Conservation (phyloP, 2,797 vertebrate species). For the Buceros bicornis region DNA sequence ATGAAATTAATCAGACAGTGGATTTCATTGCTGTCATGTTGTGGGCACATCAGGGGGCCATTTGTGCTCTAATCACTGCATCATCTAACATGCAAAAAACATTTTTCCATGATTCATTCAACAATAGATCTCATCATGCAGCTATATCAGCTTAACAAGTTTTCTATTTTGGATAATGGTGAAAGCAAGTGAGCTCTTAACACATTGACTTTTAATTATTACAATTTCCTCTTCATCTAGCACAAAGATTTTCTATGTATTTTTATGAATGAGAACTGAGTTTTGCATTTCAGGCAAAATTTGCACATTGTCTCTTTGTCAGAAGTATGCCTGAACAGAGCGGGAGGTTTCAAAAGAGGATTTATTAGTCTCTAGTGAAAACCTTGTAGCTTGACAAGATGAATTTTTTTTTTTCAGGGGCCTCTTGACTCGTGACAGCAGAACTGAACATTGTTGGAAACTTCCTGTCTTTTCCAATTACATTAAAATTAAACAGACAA, state of each 20-base stretch:
- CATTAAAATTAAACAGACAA: background rate
- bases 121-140: background rate
- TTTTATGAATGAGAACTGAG: background rate
- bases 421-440: background rate
- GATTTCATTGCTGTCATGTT: background rate
- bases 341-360: background rate
- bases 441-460: background rate
- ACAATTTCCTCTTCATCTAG: background rate
- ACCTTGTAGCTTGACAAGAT: background rate
- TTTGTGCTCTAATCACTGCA: background rate
- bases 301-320: background rate
- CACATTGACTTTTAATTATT: background rate
- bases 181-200: background rate
- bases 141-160: background rate
- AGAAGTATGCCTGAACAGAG: background rate
- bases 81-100: accelerated
- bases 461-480: background rate
- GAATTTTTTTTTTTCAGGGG: background rate
- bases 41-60: background rate
- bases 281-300: background rate
- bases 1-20: background rate
- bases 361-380: background rate
- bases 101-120: background rate
- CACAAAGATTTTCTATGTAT: background rate
- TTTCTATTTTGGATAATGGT: background rate